phyloP scores from a whole-genome alignment of 2,797 vertebrate species.

The Lepilemur ruficaudatus region DNA sequence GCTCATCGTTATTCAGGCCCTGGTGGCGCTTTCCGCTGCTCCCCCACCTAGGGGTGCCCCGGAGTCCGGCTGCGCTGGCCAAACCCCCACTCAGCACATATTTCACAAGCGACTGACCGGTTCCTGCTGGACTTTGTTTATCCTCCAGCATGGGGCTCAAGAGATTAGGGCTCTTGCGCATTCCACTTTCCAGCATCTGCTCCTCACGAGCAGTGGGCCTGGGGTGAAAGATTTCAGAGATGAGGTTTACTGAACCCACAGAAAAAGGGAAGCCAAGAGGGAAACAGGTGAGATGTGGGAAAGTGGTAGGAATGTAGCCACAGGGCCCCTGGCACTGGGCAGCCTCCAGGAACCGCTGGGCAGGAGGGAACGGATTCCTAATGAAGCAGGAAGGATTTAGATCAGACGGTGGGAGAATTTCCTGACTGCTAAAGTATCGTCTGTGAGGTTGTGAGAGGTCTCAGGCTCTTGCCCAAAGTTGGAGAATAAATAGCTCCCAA shows the following conservation, averaged over 20 bases:
- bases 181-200: slow-evolving; percentile 6
- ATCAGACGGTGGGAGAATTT: slow-evolving; percentile 65
- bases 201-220: not conserved
- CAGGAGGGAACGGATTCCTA: not conserved
- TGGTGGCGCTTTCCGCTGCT: not conserved
- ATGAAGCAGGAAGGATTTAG: slow-evolving; percentile 64
- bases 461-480: slow-evolving; percentile 41
- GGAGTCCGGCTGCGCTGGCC: not conserved
- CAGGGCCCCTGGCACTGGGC: not conserved
- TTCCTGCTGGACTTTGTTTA: slow-evolving; percentile 63
- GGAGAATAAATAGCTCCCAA: not conserved
- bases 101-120: slow-evolving; percentile 50
- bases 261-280: not conserved
- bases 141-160: slow-evolving; percentile 21
- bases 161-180: slow-evolving; percentile 21
- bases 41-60: slow-evolving; percentile 43
- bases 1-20: slow-evolving; percentile 5
- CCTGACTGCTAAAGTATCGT: slow-evolving; percentile 20
- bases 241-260: not conserved
- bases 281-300: slow-evolving; percentile 37
- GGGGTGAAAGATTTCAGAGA: not conserved
- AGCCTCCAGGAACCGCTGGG: not conserved
- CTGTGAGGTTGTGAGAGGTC: slow-evolving; percentile 60
- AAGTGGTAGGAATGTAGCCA: not conserved
- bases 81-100: slow-evolving; percentile 30